Percentiles rank a stretch among this genome's conserved stretches.
phyloP scores from a whole-genome alignment of 2,888 invertebrate genomes.

The Pemphredon lugubris region DNA sequence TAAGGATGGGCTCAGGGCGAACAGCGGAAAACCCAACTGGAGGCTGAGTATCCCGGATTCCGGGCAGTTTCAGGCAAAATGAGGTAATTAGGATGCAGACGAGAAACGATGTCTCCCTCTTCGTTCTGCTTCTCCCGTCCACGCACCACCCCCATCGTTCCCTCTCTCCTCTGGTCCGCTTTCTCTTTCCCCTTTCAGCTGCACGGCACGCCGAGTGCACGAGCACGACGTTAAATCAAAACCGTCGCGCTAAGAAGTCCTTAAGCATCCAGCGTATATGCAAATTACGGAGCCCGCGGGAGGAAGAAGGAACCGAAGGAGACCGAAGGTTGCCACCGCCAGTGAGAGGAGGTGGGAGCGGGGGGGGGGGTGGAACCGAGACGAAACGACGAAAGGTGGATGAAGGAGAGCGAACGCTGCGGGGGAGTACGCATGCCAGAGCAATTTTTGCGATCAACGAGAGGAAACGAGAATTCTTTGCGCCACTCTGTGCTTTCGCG shows the following conservation, averaged over 20 bases:
- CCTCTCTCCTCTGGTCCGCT: conserved; percentile 7
- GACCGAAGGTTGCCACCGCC: neutral
- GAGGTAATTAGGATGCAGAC: conserved; percentile 81
- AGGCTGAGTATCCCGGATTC: conserved; percentile 70
- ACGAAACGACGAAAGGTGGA: no score
- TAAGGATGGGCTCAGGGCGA: conserved; percentile 58
- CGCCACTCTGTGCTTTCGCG: neutral
- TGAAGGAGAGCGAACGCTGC: no score
- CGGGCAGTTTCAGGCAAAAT: conserved; percentile 77
- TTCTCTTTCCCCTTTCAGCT: conserved; percentile 9
- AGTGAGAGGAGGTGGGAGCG: no score
- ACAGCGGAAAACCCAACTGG: conserved; percentile 62
- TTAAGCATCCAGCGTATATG: conserved; percentile 72
- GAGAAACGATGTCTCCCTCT: conserved; percentile 62
- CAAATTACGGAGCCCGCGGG: conserved; percentile 61
- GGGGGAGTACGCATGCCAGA: neutral
- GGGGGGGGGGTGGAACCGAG: no score
- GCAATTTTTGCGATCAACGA: neutral
- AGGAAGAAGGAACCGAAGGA: neutral
- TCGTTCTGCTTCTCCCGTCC: conserved; percentile 16
- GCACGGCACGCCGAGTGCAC: conserved; percentile 43
- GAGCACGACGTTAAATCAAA: conserved; percentile 75
- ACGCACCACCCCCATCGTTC: neutral
- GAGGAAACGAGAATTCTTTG: neutral
- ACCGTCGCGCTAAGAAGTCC: conserved; percentile 74